Base-by-base conservation (phyloP, 2,888 invertebrate genomes). In the Harpalus rubripes region DNA sequence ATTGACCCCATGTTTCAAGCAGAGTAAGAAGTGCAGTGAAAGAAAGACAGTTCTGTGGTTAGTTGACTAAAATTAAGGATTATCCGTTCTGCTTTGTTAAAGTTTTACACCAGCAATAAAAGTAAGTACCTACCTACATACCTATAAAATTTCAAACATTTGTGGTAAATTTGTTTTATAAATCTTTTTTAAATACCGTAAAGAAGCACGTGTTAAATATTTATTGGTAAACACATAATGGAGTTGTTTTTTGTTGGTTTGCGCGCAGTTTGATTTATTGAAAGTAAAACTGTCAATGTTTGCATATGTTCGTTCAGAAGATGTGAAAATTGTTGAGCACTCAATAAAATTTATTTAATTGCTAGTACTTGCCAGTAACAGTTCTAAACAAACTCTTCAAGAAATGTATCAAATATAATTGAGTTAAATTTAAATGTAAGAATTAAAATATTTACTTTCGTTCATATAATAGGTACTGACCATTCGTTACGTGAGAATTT, bases 231-330 rank as follows among this genome's bases (percentile, higher is more conserved):
- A 22, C 32, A 78, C 52, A 10, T 7, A 76, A 10, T 52, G 52
- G 10, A 44, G 52, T 10, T 72, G 16, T 12, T 72, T 72, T 39
- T 76, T 58, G 58, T 78, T 12, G 4, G 26, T 56, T 78, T 78
- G n/a, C 32, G 1, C 2, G 32, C 32, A 32, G 32, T 32, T 68
- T 68, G 32, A 68, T 39, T 22, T 39, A n/a, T 56, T 78, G 78
- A 78, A 78, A 56, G 78, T 58, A 78, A 78, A 78, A 78, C 56
- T 78, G 78, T 78, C 58, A 78, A 10, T 78, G 52, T 16, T 72
- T n/a, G 26, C 8, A 32, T 72, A 44, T 56, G 78, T 78, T 58
- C 52, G 63, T 63, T 63, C n/a, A 5, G 63, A 16, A 63, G 63
- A 26, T 68, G 68, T 15, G 22, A 68, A 68, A 68, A 68, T 10